A percentile compares a stretch with the other conserved stretches of the same genome.
Evolutionary conservation across 2,113 vertebrate genomes (phyloP).

Genomic region (Oostethus manadensis): DNA sequence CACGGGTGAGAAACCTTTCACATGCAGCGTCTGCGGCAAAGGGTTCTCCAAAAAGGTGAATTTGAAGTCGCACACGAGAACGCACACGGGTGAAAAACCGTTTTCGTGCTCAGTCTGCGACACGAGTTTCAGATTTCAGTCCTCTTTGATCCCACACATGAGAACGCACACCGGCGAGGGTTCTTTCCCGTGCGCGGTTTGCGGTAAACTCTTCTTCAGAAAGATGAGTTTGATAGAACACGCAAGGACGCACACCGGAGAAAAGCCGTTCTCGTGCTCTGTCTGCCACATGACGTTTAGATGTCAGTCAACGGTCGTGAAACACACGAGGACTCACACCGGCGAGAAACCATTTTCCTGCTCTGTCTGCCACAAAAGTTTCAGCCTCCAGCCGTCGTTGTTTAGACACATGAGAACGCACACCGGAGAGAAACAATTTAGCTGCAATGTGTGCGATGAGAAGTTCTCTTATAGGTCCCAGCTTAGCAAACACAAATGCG

Average conservation of each 20-base stretch:
- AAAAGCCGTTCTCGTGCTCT: not conserved
- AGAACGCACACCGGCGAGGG: slow-evolving; percentile 2
- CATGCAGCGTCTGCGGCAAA: not conserved
- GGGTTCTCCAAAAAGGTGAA: not conserved
- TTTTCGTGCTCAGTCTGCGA: not conserved
- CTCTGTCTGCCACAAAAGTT: not conserved
- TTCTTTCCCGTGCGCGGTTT: not conserved
- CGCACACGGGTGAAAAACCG: not conserved
- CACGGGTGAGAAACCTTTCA: slow-evolving; percentile 3
- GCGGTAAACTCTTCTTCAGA: not conserved
- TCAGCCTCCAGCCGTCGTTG: too few relatives aligned
- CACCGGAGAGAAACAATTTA: slow-evolving; percentile 6
- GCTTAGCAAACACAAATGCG: not conserved
- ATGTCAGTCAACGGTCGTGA: not conserved
- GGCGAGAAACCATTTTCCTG: not conserved
- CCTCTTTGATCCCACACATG: not conserved
- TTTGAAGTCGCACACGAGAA: not conserved
- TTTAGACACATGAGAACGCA: not conserved
- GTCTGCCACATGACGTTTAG: not conserved
- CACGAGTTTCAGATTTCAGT: not conserved
- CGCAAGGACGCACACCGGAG: not conserved
- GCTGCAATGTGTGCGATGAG: not conserved
- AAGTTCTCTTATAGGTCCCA: not conserved
- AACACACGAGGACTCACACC: not conserved
- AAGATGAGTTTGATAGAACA: not conserved